Percentiles rank a stretch among this genome's conserved stretches.
Conservation (phyloP, 2,888 invertebrate species). For the Ecliptopera silaceata region DNA sequence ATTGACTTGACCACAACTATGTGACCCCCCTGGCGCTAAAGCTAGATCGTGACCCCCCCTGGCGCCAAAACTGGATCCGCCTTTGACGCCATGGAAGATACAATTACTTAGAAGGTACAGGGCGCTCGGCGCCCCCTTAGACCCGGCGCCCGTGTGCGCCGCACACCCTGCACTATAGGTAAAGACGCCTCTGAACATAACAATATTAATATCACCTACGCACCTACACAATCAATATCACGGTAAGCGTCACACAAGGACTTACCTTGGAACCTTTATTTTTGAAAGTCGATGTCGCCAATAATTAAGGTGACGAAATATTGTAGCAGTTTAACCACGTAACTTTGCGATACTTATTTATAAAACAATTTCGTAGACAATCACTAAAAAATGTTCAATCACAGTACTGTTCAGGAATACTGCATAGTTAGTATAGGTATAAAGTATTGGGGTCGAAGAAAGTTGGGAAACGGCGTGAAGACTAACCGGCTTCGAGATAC, state of each 20-base stretch:
- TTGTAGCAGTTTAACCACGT: not conserved
- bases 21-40: no score
- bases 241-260: not conserved
- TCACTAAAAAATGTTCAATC: slow-evolving; percentile 49
- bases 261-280: not conserved
- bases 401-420: slow-evolving; percentile 3
- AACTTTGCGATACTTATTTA: slow-evolving; percentile 1
- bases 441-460: slow-evolving; percentile 72
- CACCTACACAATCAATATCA: not conserved
- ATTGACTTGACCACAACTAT: no score
- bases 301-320: not conserved
- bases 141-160: no score
- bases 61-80: no score
- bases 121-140: no score
- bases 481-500: slow-evolving; percentile 54
- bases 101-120: no score
- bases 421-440: slow-evolving; percentile 3
- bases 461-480: slow-evolving; percentile 74
- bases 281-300: not conserved
- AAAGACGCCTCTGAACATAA: no score
- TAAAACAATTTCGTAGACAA: slow-evolving; percentile 11
- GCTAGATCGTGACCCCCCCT: no score
- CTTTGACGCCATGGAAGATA: no score
- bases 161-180: no score
- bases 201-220: no score